Conservation (phyloP, 2,888 invertebrate species). For the Aplocera efformata region DNA sequence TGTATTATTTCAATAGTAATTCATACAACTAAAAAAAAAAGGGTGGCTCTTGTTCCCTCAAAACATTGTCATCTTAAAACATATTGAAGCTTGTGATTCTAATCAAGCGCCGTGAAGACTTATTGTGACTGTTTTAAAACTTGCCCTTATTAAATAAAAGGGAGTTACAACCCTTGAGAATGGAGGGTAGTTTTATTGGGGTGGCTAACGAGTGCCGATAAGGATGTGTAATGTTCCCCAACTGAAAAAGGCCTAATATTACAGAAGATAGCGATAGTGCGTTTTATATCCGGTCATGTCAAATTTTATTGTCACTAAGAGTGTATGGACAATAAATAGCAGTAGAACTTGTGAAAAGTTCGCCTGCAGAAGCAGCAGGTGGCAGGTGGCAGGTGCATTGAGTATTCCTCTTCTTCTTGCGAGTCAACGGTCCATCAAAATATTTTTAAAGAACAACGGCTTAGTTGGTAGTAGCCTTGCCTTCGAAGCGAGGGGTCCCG, state of each 20-base stretch:
- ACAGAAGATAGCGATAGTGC: slow-evolving; percentile 27
- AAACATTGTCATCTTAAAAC: slow-evolving; percentile 15
- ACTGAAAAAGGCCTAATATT: slow-evolving; percentile 35
- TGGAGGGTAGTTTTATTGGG: slow-evolving; percentile 76
- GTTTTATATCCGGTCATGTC: too few relatives aligned
- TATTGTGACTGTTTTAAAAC: slow-evolving; percentile 73
- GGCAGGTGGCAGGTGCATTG: too few relatives aligned
- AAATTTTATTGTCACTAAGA: too few relatives aligned
- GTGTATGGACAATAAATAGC: too few relatives aligned
- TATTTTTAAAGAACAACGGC: too few relatives aligned
- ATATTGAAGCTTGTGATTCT: slow-evolving; percentile 22
- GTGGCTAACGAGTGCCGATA: slow-evolving; percentile 76
- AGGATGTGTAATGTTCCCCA: slow-evolving; percentile 71
- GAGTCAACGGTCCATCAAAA: too few relatives aligned
- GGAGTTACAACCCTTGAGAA: slow-evolving; percentile 69
- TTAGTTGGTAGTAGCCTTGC: too few relatives aligned
- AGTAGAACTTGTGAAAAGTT: too few relatives aligned
- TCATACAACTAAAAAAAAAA: neutral
- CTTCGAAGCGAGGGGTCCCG: too few relatives aligned
- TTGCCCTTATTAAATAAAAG: slow-evolving; percentile 75
- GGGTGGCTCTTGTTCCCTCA: slow-evolving; percentile 3
- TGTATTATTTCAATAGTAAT: too few relatives aligned
- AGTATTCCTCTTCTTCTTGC: too few relatives aligned
- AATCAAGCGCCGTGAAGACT: slow-evolving; percentile 26
- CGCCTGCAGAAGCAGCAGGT: too few relatives aligned